These are phyloP conservation scores for Linyphia triangularis DNA, from an alignment of 2,888 invertebrate genomes.

Conservation along the genomic window DNA sequence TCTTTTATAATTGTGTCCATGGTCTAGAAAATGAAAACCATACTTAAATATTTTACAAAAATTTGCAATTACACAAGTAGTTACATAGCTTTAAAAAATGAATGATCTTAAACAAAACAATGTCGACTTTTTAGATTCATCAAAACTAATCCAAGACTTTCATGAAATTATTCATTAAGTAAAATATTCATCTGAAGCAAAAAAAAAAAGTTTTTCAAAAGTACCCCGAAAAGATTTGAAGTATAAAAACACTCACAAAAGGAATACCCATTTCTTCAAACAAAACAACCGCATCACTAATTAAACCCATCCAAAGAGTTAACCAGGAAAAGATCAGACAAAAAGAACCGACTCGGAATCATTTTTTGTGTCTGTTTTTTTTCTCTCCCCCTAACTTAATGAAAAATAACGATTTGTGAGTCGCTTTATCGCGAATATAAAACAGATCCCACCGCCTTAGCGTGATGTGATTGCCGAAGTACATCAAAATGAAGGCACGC, in stretches of 20 bases:
- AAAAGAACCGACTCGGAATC: slow-evolving; percentile 15
- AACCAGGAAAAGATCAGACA: slow-evolving; percentile 48
- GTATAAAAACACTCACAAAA: slow-evolving; percentile 2
- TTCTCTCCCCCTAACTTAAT: slow-evolving; percentile 26
- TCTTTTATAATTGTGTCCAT: no score
- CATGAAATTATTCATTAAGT: no score
- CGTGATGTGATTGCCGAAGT: slow-evolving; percentile 39
- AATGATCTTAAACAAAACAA: no score
- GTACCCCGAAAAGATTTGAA: no score
- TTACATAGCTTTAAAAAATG: no score
- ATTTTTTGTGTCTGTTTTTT: background rate
- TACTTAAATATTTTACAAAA: no score
- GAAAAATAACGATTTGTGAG: slow-evolving; percentile 59
- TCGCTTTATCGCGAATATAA: slow-evolving; percentile 57
- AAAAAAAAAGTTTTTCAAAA: slow-evolving; percentile 4
- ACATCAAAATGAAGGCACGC: slow-evolving; percentile 12
- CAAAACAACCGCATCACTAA: slow-evolving; percentile 27
- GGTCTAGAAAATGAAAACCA: no score
- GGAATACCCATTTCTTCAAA: background rate
- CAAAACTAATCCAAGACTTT: no score
- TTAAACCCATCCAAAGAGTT: slow-evolving; percentile 26
- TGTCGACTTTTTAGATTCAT: no score
- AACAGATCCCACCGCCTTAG: slow-evolving; percentile 35
- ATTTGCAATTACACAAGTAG: no score
- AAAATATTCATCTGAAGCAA: background rate